These are phyloP conservation scores for Podargus strigoides DNA, from an alignment of 2,797 vertebrate species.

Conservation along the genomic window DNA sequence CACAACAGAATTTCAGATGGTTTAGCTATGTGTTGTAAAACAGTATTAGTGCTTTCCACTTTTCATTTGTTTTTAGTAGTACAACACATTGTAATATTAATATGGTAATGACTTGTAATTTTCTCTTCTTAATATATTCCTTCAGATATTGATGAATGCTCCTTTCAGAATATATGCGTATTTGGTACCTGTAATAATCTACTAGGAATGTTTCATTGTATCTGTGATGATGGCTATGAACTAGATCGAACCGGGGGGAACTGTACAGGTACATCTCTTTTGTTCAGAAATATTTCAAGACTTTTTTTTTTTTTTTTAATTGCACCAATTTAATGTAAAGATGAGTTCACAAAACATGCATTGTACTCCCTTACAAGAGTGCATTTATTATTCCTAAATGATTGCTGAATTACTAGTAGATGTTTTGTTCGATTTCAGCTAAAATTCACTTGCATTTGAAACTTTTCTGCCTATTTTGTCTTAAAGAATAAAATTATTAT, in stretches of 20 bases:
- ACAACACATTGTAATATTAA: background rate
- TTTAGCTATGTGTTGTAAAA: background rate
- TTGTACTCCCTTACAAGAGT: background rate
- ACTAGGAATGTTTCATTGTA: slow-evolving; percentile 82
- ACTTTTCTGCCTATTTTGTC: background rate
- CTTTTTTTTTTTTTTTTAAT: background rate
- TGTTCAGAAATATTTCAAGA: background rate
- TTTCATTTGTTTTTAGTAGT: background rate
- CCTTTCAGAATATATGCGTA: slow-evolving; percentile 83
- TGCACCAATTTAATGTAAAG: background rate
- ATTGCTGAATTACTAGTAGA: background rate
- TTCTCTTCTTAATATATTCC: background rate
- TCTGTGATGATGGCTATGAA: slow-evolving; percentile 84
- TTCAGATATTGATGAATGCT: slow-evolving; percentile 83
- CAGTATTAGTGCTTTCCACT: background rate
- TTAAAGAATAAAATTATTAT: background rate
- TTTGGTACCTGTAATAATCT: slow-evolving; percentile 85
- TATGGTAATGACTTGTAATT: background rate
- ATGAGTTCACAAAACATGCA: background rate
- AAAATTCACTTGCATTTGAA: background rate
- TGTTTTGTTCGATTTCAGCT: background rate
- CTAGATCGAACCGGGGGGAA: slow-evolving; percentile 81
- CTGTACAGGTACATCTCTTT: slow-evolving; percentile 78
- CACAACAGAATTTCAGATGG: background rate
- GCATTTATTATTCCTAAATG: background rate